Base-by-base conservation (phyloP, 2,797 vertebrate genomes). In the Taeniopygia guttata region DNA sequence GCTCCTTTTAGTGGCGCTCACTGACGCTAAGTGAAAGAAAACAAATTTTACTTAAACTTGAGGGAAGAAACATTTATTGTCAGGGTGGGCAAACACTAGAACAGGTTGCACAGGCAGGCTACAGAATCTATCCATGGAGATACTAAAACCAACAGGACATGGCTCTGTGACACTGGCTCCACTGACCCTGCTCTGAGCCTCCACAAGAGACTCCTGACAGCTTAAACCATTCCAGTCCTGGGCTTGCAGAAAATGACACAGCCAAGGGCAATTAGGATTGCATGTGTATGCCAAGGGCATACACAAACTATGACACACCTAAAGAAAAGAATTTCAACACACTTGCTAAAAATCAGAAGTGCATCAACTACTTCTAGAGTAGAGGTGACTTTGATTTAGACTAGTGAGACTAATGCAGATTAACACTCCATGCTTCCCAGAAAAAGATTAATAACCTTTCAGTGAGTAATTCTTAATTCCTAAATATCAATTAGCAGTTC, bases 141-240 rank as follows among this genome's bases (percentile, higher is more conserved):
- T 11, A 26, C 5, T 51, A 17, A 68, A 64, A 32, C 19, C 10
- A 3, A 7, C 1, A 4, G 30, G n/a, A 38, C 21, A 0, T 2
- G 9, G 43, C 16, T 23, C 52, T 56, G 36, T 16, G 34, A 21
- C 55, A 43, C 11, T 7, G 12, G 21, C 30, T 66, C 42, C 69
- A 46, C 40, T 32, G 36, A n/a, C 23, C n/a, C 67, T 59, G 18
- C 27, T 42, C 27, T 42, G 59, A 42, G 59, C 38, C 38, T 42
- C 27, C 38, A 16, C 59, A 30, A 30, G 13, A 30, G 13, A 30
- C 27, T 62, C 55, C 19, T 23, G 34, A 5, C 26, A 82, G 23
- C 36, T 23, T 66, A 23, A 13, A 11, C 69, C n/a, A 36, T 34
- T 46, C 27, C 52, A 48, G 7, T 29, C n/a, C 52, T 45, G 18